These are phyloP conservation scores for Plebejus anna DNA, from an alignment of 2,888 invertebrate species.

Conservation along the genomic window DNA sequence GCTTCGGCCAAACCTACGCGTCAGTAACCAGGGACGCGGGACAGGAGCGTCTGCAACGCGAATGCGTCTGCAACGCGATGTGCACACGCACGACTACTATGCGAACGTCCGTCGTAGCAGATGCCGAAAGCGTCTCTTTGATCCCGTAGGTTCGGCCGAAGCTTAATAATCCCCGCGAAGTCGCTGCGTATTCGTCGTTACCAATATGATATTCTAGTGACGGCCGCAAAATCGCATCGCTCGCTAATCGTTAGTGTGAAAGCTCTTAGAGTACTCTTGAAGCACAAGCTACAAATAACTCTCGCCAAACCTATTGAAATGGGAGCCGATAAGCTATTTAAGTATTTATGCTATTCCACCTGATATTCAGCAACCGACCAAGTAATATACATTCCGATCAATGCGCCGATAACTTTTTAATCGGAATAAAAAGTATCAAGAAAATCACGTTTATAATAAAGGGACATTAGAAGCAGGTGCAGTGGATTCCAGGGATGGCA, in stretches of 20 bases:
- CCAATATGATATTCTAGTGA: background rate
- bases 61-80: too few relatives aligned
- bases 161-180: too few relatives aligned
- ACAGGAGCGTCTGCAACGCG: too few relatives aligned
- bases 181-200: too few relatives aligned
- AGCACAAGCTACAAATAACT: background rate
- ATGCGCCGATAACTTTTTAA: background rate
- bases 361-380: background rate
- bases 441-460: constrained; percentile 51
- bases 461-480: constrained; percentile 59
- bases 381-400: background rate
- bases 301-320: background rate
- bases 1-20: too few relatives aligned
- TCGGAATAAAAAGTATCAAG: constrained; percentile 33
- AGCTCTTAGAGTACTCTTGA: background rate
- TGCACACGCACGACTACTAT: too few relatives aligned
- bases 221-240: background rate
- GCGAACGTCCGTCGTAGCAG: too few relatives aligned
- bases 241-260: background rate
- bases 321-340: background rate
- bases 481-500: constrained; percentile 54
- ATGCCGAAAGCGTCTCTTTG: too few relatives aligned
- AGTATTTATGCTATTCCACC: background rate
- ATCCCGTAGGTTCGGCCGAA: too few relatives aligned
- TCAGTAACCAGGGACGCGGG: too few relatives aligned